Evolutionary conservation across 1,140 invertebrate genomes (phyloP), one percentile per base, ranked within the genome.

Genomic region (Ganaspis sp.): DNA sequence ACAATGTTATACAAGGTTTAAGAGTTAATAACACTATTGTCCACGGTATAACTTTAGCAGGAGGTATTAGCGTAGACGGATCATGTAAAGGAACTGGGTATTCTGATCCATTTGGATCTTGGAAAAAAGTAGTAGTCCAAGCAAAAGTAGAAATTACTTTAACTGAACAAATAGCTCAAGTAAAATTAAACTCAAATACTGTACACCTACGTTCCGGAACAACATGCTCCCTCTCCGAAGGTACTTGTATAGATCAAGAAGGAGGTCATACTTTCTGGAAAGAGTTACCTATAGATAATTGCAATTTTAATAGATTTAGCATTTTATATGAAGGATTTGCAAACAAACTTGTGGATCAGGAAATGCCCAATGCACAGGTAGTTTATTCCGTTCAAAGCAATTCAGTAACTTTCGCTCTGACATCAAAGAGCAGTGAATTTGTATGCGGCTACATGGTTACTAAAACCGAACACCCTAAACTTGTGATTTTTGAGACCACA

Each of bases 381-480:
- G 29, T 82, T 2, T 84, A 83, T 37, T 75, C 69, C 8, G 69
- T 82, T n/a, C 9, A 53, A 12, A n/a, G 74, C 77, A 0, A 12
- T n/a, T n/a, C n/a, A n/a, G n/a, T 70, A 0, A 81, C 75, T 0
- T 82, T 83, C 12, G 74, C 82, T 1, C 4, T 83, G 4, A 70
- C 72, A 0, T 15, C 23, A 0, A 69, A 45, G 45, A 19, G 54
- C 23, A 49, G 40, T 6, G 21, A 0, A 3, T 1, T 17, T 0
- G 4, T 74, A 26, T 81, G 80, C 21, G 81, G 81, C 1, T 78
- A 77, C 40, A 49, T 11, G 29, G 9, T 84, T 3, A 23, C 76
- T 15, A 23, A 3, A n/a, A 83, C 82, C 0, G 83, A 86, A 64
- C 80, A 84, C 49, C 80, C 76, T 1, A 78, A 78, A 72, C 17